These are phyloP conservation scores for Cosmia pyralina DNA, from an alignment of 2,888 invertebrate genomes.

Conservation along the genomic window DNA sequence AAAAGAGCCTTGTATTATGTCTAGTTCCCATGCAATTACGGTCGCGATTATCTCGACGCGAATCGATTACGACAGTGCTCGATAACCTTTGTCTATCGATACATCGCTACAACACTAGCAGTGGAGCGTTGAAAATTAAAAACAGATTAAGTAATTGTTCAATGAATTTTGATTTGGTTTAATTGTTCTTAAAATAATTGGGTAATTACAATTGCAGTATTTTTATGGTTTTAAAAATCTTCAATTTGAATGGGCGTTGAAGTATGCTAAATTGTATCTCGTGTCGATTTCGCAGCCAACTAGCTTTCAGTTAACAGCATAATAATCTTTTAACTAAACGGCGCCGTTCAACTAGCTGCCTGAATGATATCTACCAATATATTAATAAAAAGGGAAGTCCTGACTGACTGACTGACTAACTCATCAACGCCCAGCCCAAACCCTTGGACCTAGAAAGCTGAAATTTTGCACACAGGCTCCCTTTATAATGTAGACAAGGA, in stretches of 20 bases:
- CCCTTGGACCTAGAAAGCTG: too few species aligned
- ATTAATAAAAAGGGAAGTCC: too few species aligned
- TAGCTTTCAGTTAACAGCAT: too few species aligned
- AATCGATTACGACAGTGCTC: constrained; percentile 59
- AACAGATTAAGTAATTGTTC: constrained; percentile 7
- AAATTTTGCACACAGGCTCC: too few species aligned
- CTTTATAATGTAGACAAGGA: too few species aligned
- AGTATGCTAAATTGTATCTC: not conserved
- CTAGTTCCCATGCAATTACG: constrained; percentile 54
- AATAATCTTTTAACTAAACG: too few species aligned
- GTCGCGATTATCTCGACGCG: constrained; percentile 57
- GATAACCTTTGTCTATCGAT: constrained; percentile 62
- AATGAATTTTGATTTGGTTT: constrained; percentile 9
- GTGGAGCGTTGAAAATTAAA: constrained; percentile 27
- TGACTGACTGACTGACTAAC: too few species aligned
- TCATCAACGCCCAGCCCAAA: too few species aligned
- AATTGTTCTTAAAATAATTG: constrained; percentile 10
- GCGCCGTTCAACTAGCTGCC: too few species aligned
- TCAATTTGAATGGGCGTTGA: not conserved
- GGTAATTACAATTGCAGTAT: not conserved
- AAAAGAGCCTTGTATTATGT: constrained; percentile 40
- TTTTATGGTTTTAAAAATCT: not conserved
- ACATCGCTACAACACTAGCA: constrained; percentile 47
- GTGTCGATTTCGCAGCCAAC: too few species aligned
- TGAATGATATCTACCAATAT: too few species aligned